Percentiles rank a stretch among this genome's conserved stretches.
Conservation (phyloP, 2,888 invertebrate species). For the Heliconius sara region DNA sequence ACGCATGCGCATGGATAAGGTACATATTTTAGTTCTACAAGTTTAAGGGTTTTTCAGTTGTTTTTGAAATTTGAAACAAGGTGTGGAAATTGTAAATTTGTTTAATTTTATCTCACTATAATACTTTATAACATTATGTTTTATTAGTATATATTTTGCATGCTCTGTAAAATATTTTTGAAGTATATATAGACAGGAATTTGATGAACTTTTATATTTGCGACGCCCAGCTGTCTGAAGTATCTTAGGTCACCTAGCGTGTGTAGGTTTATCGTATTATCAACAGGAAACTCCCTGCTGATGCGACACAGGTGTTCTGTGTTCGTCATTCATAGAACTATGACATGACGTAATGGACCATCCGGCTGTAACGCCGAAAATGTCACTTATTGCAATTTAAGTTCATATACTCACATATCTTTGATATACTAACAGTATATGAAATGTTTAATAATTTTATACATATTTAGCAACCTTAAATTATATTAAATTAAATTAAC, state of each 20-base stretch:
- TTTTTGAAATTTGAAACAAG: neutral
- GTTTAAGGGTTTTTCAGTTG: neutral
- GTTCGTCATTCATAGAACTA: constrained; percentile 62
- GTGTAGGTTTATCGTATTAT: constrained; percentile 53
- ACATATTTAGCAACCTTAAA: too few species aligned
- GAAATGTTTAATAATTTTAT: too few species aligned
- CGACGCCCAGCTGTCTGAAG: constrained; percentile 47
- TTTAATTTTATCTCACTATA: constrained; percentile 15
- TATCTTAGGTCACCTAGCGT: constrained; percentile 49
- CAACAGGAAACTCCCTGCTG: constrained; percentile 68
- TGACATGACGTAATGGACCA: constrained; percentile 57
- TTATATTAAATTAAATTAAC: too few species aligned
- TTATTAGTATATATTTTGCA: constrained; percentile 14
- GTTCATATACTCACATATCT: neutral
- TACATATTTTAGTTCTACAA: neutral
- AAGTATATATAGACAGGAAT: constrained; percentile 34
- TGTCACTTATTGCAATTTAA: constrained; percentile 9
- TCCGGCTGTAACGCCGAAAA: constrained; percentile 51
- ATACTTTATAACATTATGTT: constrained; percentile 24
- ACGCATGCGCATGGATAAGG: neutral
- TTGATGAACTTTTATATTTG: constrained; percentile 41
- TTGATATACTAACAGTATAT: neutral
- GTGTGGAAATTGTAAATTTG: neutral
- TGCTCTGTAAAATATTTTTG: constrained; percentile 11
- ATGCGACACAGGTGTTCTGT: constrained; percentile 63